These are phyloP conservation scores for Glyptemys insculpta DNA, from an alignment of 2,797 vertebrate species.

Conservation along the genomic window DNA sequence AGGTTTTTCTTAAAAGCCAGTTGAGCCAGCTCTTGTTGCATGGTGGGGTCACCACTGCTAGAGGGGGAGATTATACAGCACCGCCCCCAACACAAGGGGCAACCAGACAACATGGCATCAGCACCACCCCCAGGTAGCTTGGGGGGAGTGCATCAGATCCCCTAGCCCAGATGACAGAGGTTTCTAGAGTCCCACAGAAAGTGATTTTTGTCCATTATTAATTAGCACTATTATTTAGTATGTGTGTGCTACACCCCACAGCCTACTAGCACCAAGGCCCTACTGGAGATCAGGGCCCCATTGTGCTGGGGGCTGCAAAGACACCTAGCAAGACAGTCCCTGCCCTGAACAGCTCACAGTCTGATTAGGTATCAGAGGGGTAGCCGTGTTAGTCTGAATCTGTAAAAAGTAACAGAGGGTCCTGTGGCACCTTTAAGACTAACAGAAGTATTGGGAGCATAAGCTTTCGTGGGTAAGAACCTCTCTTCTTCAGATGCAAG, in stretches of 20 bases:
- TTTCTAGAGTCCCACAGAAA: background rate
- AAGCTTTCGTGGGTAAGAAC: too few species aligned
- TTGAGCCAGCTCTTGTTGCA: accelerated
- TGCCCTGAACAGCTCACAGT: background rate
- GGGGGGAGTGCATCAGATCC: accelerated
- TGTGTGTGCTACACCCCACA: background rate
- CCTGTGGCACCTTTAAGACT: too few species aligned
- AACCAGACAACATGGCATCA: accelerated
- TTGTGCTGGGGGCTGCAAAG: background rate
- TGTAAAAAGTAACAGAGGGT: too few species aligned
- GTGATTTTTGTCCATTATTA: accelerated
- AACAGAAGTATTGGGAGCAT: too few species aligned
- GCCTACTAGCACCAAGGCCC: background rate
- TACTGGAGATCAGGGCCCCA: background rate
- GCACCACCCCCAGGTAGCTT: accelerated
- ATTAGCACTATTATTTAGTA: background rate
- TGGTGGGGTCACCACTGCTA: background rate
- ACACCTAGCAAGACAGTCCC: background rate
- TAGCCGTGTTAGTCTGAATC: too few species aligned
- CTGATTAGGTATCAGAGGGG: too few species aligned
- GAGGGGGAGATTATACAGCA: accelerated
- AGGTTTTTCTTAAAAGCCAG: background rate
- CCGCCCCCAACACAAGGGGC: accelerated
- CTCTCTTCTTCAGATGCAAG: too few species aligned
- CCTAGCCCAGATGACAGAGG: background rate